Base-by-base conservation (phyloP, 1,140 invertebrate species). In the Cydia pomonella region DNA sequence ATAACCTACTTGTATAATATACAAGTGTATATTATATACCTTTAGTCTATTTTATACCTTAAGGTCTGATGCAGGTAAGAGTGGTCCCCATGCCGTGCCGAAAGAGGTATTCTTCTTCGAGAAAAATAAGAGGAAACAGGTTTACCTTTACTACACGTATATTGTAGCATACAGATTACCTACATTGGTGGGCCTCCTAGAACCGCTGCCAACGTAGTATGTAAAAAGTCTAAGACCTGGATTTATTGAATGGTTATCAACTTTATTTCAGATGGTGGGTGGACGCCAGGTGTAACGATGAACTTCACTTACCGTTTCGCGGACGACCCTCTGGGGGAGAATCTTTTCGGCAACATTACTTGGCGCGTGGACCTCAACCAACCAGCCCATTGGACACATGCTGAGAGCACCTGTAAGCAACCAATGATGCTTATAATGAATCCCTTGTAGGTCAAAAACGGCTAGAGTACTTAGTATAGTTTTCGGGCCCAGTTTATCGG, bases 241-340 rank as follows among this genome's bases (percentile, higher is more conserved):
- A 50, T 50, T 50, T 18, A n/a, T 50, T 50, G 1, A 50, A 18
- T n/a, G 4, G n/a, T n/a, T 3, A 59, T 10, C 9, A 59, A 23
- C 9, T 59, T 66, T 21, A 38, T 86, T 86, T 29, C 80, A 92
- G 91, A 91, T 76, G 91, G 91, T n/a, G 89, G 91, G 77, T 89
- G 86, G 84, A 91, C 90, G 1, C 91, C 89, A 1, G 89, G 89
- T 83, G 95, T 97, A 59, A 96, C 95, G 3, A 97, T 98, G 97
- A 97, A 97, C 86, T 97, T 98, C 85, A 97, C 96, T 7, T 98
- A 97, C 83, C 96, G 95, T 73, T 98, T 96, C 81, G 95, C 95
- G 0, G 96, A 97, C 83, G 97, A 97, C 91, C 97, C 97, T 0
- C 88, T 96, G 7, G 95, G 96, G 27, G 97, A 97, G 85, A 94